Evolutionary conservation across 2,797 vertebrate species (phyloP), one percentile per base, ranked within the genome.

Genomic region (Decapterus maruadsi): DNA sequence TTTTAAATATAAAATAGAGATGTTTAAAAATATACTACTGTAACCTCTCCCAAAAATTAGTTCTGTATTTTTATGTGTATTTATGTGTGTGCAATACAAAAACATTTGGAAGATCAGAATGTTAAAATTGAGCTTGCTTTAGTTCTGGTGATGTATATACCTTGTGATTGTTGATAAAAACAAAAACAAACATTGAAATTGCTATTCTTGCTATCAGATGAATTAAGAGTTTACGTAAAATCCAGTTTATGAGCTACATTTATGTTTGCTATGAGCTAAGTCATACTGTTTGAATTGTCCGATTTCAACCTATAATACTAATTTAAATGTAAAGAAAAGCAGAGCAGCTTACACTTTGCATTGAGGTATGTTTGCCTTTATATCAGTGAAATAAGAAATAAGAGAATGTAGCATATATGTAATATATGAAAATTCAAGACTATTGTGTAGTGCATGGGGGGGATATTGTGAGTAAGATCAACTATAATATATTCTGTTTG

Each of bases 341-440:
- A 87, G 84, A 93, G 89, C 90, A 91, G 90, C 89, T 91, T 93
- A 91, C 71, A 93, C 90, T 95, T 93, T 93, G 90, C 91, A 93
- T 91, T 87, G 85, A 93, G 88, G 91, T 91, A 91, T 90, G 92
- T 94, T 94, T 95, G 94, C 91, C 90, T 95, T 95, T 93, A 95
- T 94, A 93, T 94, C 91, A 94, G 92, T 92, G 89, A 94, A 90
- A 90, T 94, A 93, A 93, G 89, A 92, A 92, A 89, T 93, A 95
- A 89, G 92, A 94, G 93, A 95, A 95, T 95, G 94, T 95, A 95
- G 94, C 95, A 94, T 94, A 94, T 91, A 92, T 92, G 92, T 93
- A 93, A 94, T 93, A 94, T 94, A 95, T 91, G 90, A 93, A 91
- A 92, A 93, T 85, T 80, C 85, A 90, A 93, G 91, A 91, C 87